Conservation (phyloP, 2,797 vertebrate genomes). For the Sandelia bainsii region DNA sequence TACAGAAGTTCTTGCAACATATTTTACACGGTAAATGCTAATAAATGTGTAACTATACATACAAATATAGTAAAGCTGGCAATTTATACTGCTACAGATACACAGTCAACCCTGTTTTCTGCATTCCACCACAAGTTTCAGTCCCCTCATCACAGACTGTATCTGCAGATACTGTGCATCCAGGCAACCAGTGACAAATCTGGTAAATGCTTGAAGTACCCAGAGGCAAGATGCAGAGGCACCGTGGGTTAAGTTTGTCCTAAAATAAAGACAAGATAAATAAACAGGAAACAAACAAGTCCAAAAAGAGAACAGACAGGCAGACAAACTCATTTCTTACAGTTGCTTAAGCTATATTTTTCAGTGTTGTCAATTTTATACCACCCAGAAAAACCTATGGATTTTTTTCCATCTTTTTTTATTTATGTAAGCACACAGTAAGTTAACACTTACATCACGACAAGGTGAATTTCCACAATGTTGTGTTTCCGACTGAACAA, state of each 20-base stretch:
- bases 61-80: neutral
- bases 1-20: neutral
- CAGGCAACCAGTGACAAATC: conserved; percentile 11
- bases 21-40: no score
- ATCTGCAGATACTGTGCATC: conserved; percentile 8
- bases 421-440: no score
- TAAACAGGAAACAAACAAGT: neutral
- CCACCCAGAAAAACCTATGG: neutral
- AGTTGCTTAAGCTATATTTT: neutral
- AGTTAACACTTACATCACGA: no score
- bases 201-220: neutral
- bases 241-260: no score
- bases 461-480: neutral
- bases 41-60: neutral
- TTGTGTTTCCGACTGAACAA: neutral
- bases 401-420: no score
- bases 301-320: no score
- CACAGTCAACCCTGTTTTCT: neutral
- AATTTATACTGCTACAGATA: neutral
- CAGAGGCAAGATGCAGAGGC: neutral
- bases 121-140: neutral
- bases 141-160: neutral
- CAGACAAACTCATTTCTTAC: no score
- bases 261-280: neutral
- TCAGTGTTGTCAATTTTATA: neutral